Conservation (phyloP, 2,888 invertebrate species). For the Harpalus rufipes region DNA sequence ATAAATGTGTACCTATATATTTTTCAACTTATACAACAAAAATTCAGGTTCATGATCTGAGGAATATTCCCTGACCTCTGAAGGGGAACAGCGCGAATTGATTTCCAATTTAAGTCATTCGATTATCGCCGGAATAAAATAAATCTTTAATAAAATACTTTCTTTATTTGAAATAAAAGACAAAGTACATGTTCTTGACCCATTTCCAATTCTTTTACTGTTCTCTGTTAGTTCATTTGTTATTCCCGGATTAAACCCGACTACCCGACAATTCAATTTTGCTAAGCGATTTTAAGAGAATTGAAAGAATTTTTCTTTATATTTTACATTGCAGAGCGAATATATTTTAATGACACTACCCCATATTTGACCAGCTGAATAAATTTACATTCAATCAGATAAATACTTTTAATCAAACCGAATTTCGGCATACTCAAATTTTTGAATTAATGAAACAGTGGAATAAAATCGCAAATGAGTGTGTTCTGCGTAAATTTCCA, state of each 20-base stretch:
- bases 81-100: background rate
- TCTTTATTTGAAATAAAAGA: slow-evolving; percentile 6
- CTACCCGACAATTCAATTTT: slow-evolving; percentile 27
- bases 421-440: slow-evolving; percentile 24
- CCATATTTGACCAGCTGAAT: slow-evolving; percentile 34
- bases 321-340: slow-evolving; percentile 4
- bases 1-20: too few species aligned
- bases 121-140: background rate
- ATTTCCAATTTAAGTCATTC: background rate
- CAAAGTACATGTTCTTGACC: slow-evolving; percentile 20
- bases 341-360: slow-evolving; percentile 21
- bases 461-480: slow-evolving; percentile 35
- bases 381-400: slow-evolving; percentile 31
- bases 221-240: slow-evolving; percentile 21
- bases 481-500: slow-evolving; percentile 33
- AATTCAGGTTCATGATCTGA: too few species aligned
- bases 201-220: slow-evolving; percentile 7
- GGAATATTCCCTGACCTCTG: too few species aligned
- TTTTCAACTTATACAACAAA: too few species aligned
- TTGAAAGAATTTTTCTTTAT: background rate
- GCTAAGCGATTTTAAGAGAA: slow-evolving; percentile 16
- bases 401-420: slow-evolving; percentile 14
- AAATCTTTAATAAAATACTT: slow-evolving; percentile 11
- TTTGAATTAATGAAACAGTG: slow-evolving; percentile 41
- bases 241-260: slow-evolving; percentile 28